phyloP scores from a whole-genome alignment of 1,140 invertebrate species.

The Drosophila sp. region DNA sequence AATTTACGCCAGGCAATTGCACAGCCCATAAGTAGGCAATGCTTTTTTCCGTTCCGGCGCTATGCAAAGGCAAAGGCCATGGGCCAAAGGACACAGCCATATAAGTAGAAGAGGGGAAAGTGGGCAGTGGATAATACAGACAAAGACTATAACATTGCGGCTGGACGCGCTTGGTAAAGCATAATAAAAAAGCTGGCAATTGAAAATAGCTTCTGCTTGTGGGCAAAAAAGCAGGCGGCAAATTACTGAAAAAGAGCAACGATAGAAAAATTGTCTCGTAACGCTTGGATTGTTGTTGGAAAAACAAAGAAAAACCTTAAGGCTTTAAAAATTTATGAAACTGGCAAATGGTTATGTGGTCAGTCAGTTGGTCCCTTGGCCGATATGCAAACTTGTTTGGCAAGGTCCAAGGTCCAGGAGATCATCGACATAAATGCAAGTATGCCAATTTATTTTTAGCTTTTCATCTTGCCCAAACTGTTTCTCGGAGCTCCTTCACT shows the following conservation, averaged over 20 bases:
- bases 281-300: slow-evolving; percentile 25
- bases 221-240: slow-evolving; percentile 21
- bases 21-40: slow-evolving; percentile 57
- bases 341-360: slow-evolving; percentile 23
- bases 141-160: slow-evolving; percentile 49
- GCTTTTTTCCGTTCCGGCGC: slow-evolving; percentile 36
- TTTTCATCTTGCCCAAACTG: slow-evolving; percentile 35
- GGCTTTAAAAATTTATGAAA: slow-evolving; percentile 56
- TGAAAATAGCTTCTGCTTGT: slow-evolving; percentile 46
- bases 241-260: slow-evolving; percentile 5
- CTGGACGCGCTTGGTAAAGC: slow-evolving; percentile 54
- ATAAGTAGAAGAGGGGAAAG: not conserved
- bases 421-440: slow-evolving; percentile 46
- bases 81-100: not conserved
- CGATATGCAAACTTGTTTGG: too few species aligned
- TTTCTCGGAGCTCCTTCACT: slow-evolving; percentile 9
- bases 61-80: slow-evolving; percentile 1
- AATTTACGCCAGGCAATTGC: slow-evolving; percentile 58
- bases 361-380: not conserved
- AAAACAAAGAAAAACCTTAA: not conserved
- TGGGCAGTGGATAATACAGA: slow-evolving; percentile 26
- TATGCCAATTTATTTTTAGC: slow-evolving; percentile 72
- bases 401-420: slow-evolving; percentile 18
- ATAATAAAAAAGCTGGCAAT: slow-evolving; percentile 48
- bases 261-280: slow-evolving; percentile 3